Percentiles rank a stretch among this genome's conserved stretches.
These are phyloP conservation scores for Nephotettix cincticeps DNA, from an alignment of 1,140 invertebrate genomes.

Conservation along the genomic window DNA sequence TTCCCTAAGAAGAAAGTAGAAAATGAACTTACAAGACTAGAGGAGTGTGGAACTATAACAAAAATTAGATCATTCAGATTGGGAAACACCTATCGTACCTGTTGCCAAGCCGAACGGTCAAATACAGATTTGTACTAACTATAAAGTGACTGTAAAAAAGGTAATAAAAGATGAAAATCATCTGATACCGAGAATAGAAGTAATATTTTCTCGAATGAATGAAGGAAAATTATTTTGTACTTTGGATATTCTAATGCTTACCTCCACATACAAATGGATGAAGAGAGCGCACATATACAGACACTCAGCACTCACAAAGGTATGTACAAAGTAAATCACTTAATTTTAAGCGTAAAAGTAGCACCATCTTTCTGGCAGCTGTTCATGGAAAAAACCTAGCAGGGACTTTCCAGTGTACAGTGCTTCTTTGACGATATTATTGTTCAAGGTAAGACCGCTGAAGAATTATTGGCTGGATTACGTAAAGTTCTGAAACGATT, in stretches of 20 bases:
- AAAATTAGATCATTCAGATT: slow-evolving; percentile 44
- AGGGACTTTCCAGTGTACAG: too few relatives aligned
- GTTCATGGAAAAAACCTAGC: slow-evolving; percentile 38
- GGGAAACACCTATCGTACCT: slow-evolving; percentile 46
- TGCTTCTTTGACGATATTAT: slow-evolving; percentile 34
- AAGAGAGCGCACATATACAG: slow-evolving; percentile 40
- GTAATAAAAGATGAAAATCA: slow-evolving; percentile 17
- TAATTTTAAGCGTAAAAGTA: slow-evolving; percentile 42
- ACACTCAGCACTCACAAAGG: slow-evolving; percentile 40
- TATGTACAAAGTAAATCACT: slow-evolving; percentile 37
- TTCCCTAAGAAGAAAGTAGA: neutral
- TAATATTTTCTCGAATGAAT: slow-evolving; percentile 34
- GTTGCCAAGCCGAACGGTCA: slow-evolving; percentile 43
- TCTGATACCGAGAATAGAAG: slow-evolving; percentile 30
- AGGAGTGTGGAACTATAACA: slow-evolving; percentile 18
- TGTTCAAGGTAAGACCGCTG: neutral
- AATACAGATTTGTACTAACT: slow-evolving; percentile 45
- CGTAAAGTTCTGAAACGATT: neutral
- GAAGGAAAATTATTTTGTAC: slow-evolving; percentile 39
- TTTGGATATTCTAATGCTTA: slow-evolving; percentile 42
- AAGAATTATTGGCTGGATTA: neutral
- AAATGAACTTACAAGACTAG: neutral
- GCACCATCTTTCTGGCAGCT: slow-evolving; percentile 41
- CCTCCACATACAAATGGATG: slow-evolving; percentile 40
- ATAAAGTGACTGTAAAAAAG: too few relatives aligned